A percentile compares a stretch with the other conserved stretches of the same genome.
Conservation (phyloP, 2,888 invertebrate genomes). For the Acleris literana region DNA sequence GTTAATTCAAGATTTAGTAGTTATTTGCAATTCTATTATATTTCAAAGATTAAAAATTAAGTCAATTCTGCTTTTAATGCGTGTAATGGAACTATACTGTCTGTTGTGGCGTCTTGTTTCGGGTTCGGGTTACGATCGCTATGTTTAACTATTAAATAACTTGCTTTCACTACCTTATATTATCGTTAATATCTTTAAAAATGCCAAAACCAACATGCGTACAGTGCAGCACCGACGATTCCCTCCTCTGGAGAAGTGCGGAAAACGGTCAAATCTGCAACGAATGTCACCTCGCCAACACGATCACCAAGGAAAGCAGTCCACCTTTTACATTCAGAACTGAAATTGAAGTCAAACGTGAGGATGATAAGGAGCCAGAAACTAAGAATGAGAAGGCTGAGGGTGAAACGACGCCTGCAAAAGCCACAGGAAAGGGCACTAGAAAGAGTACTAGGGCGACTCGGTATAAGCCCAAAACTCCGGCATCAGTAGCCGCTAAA, state of each 20-base stretch:
- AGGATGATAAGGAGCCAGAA: constrained; percentile 60
- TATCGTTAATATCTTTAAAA: constrained; percentile 52
- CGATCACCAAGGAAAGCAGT: constrained; percentile 62
- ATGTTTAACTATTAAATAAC: constrained; percentile 39
- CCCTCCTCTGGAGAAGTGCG: constrained; percentile 89
- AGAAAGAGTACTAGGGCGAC: constrained; percentile 85
- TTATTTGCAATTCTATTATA: not conserved
- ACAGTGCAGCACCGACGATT: constrained; percentile 87
- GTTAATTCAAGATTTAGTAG: not conserved
- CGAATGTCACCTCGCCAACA: constrained; percentile 85
- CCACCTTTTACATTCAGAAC: constrained; percentile 54
- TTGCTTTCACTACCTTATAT: not conserved
- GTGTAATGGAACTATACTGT: constrained; percentile 36
- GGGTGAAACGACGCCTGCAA: constrained; percentile 69
- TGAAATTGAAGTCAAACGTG: constrained; percentile 62
- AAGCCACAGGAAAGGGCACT: constrained; percentile 78
- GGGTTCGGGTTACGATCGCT: constrained; percentile 21
- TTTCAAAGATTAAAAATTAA: not conserved
- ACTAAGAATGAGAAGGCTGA: constrained; percentile 61
- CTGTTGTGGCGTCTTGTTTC: constrained; percentile 27
- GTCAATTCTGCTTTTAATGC: not conserved
- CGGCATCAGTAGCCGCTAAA: constrained; percentile 58
- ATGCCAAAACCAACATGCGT: constrained; percentile 86
- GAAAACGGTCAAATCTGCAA: constrained; percentile 91
- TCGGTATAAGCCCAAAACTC: constrained; percentile 79